Evolutionary conservation across 2,888 invertebrate genomes (phyloP).

Genomic region (Polydrusus pterygomalis): DNA sequence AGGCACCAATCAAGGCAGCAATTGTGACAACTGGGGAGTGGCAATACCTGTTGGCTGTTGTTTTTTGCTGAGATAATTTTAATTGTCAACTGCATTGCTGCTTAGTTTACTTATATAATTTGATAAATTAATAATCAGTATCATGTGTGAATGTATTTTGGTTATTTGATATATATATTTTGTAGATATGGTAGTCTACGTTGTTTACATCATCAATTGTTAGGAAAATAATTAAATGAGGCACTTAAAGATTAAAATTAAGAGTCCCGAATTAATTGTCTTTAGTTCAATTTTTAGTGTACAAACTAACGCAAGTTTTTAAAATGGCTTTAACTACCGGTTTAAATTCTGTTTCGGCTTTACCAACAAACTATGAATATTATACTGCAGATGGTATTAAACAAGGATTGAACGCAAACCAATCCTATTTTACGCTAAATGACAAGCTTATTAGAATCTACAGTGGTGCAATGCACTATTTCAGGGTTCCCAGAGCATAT

Average conservation of each 20-base stretch:
- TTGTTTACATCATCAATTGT: no score
- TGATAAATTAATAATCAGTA: no score
- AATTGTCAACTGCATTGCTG: no score
- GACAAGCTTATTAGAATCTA: slow-evolving; percentile 70
- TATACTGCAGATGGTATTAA: slow-evolving; percentile 70
- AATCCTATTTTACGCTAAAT: slow-evolving; percentile 70
- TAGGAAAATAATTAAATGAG: neutral
- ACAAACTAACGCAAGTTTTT: neutral
- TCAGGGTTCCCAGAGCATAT: slow-evolving; percentile 84
- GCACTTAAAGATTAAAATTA: neutral
- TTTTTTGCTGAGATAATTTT: no score
- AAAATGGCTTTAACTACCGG: neutral
- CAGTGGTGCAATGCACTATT: slow-evolving; percentile 86
- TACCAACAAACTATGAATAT: slow-evolving; percentile 72
- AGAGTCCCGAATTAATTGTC: neutral
- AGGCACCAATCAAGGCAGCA: no score
- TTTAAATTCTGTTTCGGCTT: slow-evolving; percentile 18
- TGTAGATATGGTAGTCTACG: no score
- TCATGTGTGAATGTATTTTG: no score
- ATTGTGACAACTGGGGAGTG: no score
- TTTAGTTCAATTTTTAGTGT: neutral
- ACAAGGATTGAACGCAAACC: slow-evolving; percentile 63
- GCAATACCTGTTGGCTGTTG: no score
- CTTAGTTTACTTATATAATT: no score
- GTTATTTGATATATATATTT: no score